These are phyloP conservation scores for Pteronotus mesoamericanus DNA, from an alignment of 2,797 vertebrate genomes.

Conservation along the genomic window DNA sequence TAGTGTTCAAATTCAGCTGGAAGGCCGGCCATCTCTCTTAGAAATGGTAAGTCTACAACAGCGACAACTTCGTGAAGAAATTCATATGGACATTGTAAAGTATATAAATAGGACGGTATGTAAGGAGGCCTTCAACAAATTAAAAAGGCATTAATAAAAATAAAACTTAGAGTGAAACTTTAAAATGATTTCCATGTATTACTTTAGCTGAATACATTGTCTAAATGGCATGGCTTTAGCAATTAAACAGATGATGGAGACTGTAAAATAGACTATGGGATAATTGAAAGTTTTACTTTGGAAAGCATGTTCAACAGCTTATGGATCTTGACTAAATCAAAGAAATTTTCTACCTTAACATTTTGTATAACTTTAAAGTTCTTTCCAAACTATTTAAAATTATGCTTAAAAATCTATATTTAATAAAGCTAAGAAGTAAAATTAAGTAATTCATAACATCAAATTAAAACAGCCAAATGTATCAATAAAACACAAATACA, in stretches of 20 bases:
- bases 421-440: background rate
- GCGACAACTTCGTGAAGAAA: background rate
- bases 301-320: background rate
- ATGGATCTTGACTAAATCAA: background rate
- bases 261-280: background rate
- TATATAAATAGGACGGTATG: background rate
- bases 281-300: background rate
- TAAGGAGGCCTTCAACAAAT: background rate
- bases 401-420: background rate
- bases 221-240: background rate
- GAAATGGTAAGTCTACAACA: slow-evolving; percentile 83
- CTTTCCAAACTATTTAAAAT: background rate
- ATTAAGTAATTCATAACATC: background rate
- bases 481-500: background rate
- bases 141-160: background rate
- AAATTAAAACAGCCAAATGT: background rate
- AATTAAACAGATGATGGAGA: background rate
- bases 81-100: background rate
- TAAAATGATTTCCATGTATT: background rate
- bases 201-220: background rate
- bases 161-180: background rate
- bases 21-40: slow-evolving; percentile 89
- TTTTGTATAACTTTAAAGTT: background rate
- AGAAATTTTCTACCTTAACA: background rate
- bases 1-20: slow-evolving; percentile 86